Base-by-base conservation (phyloP, 1,140 invertebrate species). In the Schlechtendalia chinensis region DNA sequence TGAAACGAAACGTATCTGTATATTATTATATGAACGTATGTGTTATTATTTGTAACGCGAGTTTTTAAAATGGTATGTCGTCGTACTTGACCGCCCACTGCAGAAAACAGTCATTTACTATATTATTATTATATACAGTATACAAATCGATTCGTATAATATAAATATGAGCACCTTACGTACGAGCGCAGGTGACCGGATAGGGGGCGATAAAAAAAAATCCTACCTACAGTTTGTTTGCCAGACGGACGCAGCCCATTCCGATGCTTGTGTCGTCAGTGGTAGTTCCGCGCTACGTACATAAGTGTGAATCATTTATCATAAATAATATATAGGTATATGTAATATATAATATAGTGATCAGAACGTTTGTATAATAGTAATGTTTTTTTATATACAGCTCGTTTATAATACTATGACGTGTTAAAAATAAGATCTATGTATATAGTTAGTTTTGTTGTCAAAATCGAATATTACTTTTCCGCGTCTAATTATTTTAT, bases 141-240 rank as follows among this genome's bases (percentile, higher is more conserved):
- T 77, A 79, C 75, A 47, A 79, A 79, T 79, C 39, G 39, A 79
- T 79, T 79, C 58, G 32, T 77, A 67, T 19, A 50, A 50, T 50
- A 50, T 50, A 45, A 4, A 50, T 50, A 50, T 50, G 50, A 27
- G 12, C 75, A 59, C 72, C 27, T 75, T 75, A 75, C 39, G 14
- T 19, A 27, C 24, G 1, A 10, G 75, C 75, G 32, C 75, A 63
- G 75, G 75, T 79, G 75, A 59, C 75, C 75, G 75, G 75, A 79
- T 79, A 79, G 75, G 75, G 75, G 75, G 75, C 75, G 75, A 79
- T 39, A 47, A 59, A 72, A 71, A 71, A 50, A 69, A 54, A 72
- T n/a, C 69, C 50, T 54, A 4, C 69, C 50, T 54, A 72, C 47
- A 72, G 69, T 16, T 72, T 72, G 32, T 61, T 50, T 8, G 56